Evolutionary conservation across 2,113 vertebrate genomes (phyloP), one percentile per base, ranked within the genome.

Genomic region (Cyprinodon brontotheroides): DNA sequence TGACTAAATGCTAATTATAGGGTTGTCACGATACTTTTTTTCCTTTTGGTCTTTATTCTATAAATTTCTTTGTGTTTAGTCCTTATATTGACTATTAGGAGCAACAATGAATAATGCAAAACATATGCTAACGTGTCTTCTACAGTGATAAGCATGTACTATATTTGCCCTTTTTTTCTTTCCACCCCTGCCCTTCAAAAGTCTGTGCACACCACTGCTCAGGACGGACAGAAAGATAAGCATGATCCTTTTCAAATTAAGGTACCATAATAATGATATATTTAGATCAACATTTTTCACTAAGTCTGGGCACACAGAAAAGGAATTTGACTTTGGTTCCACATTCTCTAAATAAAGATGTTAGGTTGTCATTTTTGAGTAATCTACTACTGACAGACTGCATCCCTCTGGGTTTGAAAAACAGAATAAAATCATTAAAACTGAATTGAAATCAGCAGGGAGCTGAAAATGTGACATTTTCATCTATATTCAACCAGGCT

Each of bases 371-470:
- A 57, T 57, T 57, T 29, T 57, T n/a, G 20, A 9, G 50, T n/a
- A n/a, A 57, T 57, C n/a, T 9, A 57, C 17, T 14, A 57, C n/a
- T 57, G 17, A 57, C 17, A 57, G 17, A 57, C 50, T 57, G 50
- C 2, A 7, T 57, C n/a, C 50, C 37, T 47, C 43, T 41, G 43
- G 36, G 74, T 40, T 43, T 76, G 20, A 77, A 39, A 74, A 72
- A 4, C 7, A 77, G 45, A 75, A 72, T 40, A 66, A 60, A 61
- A 77, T 80, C 50, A 74, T 80, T 86, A 64, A 78, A 69, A 38
- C 65, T 37, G 76, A 85, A 80, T 79, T 75, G 77, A 81, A 84
- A 90, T 86, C 61, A 45, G 86, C 68, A 40, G 45, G 79, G 61
- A 14, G 45, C 11, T 14, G 61, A 61, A 10, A 22, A 72, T 79